A percentile compares a stretch with the other conserved stretches of the same genome.
Conservation (phyloP, 2,888 invertebrate genomes). For the Acrobasis suavella region DNA sequence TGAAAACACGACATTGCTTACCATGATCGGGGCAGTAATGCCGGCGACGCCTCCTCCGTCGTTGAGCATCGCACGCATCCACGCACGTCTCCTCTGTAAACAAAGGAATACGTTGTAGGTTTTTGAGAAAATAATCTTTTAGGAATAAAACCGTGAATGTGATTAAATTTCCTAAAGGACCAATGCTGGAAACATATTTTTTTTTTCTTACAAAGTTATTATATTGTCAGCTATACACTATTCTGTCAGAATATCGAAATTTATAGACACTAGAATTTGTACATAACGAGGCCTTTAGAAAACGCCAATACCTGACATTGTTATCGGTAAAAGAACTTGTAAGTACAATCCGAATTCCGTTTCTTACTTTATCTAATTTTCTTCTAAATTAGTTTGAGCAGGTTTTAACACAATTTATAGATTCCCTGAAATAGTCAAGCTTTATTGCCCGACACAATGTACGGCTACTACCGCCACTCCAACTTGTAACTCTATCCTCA, state of each 20-base stretch:
- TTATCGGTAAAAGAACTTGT: not conserved
- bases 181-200: no score
- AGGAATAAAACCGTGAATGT: no score
- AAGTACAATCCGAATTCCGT: not conserved
- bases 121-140: no score
- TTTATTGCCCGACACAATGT: not conserved
- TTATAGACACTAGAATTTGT: no score
- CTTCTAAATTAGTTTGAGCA: not conserved
- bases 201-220: no score
- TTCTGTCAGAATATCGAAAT: no score
- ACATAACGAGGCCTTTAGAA: not conserved
- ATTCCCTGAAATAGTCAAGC: not conserved
- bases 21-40: slow-evolving; percentile 78
- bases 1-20: slow-evolving; percentile 29
- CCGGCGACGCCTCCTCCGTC: slow-evolving; percentile 69
- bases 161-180: no score
- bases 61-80: slow-evolving; percentile 71
- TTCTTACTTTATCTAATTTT: not conserved
- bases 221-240: no score
- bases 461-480: not conserved
- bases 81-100: slow-evolving; percentile 72
- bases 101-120: not conserved
- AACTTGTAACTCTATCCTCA: not conserved
- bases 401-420: not conserved
- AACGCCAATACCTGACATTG: not conserved